Evolutionary conservation across 2,888 invertebrate genomes (phyloP).

Genomic region (Pachydiplax longipennis): DNA sequence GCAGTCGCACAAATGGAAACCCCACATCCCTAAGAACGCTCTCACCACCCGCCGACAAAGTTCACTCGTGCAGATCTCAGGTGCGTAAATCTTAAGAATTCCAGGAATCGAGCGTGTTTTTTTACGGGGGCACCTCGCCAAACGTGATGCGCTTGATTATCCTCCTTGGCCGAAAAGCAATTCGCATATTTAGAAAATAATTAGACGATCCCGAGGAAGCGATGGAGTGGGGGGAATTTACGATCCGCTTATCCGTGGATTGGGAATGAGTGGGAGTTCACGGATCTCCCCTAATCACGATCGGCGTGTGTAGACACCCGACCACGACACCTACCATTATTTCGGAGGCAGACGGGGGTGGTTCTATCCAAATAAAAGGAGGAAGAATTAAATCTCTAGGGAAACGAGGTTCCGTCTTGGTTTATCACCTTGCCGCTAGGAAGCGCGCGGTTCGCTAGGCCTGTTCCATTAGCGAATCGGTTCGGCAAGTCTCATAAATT

Average conservation of each 20-base stretch:
- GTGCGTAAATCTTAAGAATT: no score
- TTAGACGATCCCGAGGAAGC: background rate
- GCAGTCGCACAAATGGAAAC: no score
- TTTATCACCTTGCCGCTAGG: constrained; percentile 30
- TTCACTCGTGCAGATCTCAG: no score
- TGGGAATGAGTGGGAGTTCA: background rate
- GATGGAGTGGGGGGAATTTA: background rate
- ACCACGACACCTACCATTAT: background rate
- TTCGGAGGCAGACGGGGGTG: constrained; percentile 1
- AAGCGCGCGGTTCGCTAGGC: constrained; percentile 1
- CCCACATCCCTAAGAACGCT: no score
- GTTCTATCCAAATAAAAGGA: background rate
- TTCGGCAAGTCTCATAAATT: background rate
- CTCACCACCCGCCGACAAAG: no score
- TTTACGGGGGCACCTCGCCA: background rate
- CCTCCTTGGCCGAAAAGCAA: background rate
- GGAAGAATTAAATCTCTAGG: background rate
- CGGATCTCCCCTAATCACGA: constrained; percentile 40
- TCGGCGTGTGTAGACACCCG: constrained; percentile 8
- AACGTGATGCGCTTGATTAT: background rate
- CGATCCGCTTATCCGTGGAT: background rate
- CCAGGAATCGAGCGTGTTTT: no score
- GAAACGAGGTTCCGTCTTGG: background rate
- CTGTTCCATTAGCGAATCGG: constrained; percentile 5
- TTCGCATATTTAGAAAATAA: background rate